phyloP scores from a whole-genome alignment of 2,888 invertebrate genomes.

The Trachelus stipa region DNA sequence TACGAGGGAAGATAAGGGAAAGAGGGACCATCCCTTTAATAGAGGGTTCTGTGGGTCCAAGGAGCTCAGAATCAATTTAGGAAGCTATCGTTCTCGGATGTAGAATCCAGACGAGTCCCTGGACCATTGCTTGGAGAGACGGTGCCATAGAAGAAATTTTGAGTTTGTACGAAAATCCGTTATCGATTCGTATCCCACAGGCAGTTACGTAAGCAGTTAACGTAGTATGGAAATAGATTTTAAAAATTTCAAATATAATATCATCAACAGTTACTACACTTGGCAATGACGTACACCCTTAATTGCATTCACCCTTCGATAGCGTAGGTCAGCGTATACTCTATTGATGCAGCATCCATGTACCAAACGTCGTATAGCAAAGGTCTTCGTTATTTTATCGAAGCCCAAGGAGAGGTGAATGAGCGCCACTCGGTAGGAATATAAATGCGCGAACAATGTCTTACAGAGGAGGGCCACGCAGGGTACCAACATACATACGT shows the following conservation, averaged over 20 bases:
- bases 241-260: not conserved
- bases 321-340: not conserved
- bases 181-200: not conserved
- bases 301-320: not conserved
- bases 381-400: slow-evolving; percentile 3
- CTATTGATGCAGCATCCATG: not conserved
- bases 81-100: slow-evolving; percentile 33
- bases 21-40: slow-evolving; percentile 26
- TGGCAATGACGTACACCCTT: not conserved
- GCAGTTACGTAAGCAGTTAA: not conserved
- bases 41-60: slow-evolving; percentile 16
- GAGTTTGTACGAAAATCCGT: not conserved
- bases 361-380: not conserved
- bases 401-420: slow-evolving; percentile 44
- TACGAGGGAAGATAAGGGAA: slow-evolving; percentile 51
- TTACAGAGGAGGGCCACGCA: not conserved
- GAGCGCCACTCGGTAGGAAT: slow-evolving; percentile 46
- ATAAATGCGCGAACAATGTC: slow-evolving; percentile 54
- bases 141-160: not conserved
- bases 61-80: slow-evolving; percentile 60
- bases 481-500: not conserved
- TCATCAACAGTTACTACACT: not conserved
- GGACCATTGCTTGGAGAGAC: not conserved
- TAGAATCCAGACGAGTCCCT: not conserved
- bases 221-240: not conserved